These are phyloP conservation scores for Acrocephalus scirpaceus DNA, from an alignment of 2,797 vertebrate species.

Conservation along the genomic window DNA sequence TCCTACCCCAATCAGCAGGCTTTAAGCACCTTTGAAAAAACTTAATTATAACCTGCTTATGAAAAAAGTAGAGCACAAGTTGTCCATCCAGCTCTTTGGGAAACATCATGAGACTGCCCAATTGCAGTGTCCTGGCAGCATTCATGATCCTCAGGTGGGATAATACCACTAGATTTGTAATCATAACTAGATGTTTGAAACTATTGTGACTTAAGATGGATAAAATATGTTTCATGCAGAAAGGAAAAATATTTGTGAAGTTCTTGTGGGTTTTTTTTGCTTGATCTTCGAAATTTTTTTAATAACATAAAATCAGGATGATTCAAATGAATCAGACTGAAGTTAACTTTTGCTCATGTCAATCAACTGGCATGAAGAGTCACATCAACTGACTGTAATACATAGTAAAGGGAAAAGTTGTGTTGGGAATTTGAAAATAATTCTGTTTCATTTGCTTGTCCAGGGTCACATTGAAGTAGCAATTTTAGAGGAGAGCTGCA, in stretches of 20 bases:
- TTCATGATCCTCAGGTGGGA: not conserved
- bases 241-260: not conserved
- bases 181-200: not conserved
- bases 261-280: not conserved
- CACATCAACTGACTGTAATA: not conserved
- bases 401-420: not conserved
- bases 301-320: not conserved
- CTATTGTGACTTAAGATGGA: not conserved
- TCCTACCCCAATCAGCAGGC: not conserved
- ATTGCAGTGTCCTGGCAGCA: not conserved
- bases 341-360: not conserved
- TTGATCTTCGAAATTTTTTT: not conserved
- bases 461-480: not conserved
- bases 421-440: not conserved
- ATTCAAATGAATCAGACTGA: not conserved
- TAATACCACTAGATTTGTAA: not conserved
- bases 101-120: not conserved
- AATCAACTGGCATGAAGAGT: not conserved
- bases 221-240: not conserved
- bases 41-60: accelerated
- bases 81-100: not conserved
- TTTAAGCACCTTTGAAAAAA: not conserved
- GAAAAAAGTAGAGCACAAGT: not conserved
- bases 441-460: not conserved
- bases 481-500: not conserved